Conservation (phyloP, 2,888 invertebrate genomes). For the Ophonus ardosiacus region DNA sequence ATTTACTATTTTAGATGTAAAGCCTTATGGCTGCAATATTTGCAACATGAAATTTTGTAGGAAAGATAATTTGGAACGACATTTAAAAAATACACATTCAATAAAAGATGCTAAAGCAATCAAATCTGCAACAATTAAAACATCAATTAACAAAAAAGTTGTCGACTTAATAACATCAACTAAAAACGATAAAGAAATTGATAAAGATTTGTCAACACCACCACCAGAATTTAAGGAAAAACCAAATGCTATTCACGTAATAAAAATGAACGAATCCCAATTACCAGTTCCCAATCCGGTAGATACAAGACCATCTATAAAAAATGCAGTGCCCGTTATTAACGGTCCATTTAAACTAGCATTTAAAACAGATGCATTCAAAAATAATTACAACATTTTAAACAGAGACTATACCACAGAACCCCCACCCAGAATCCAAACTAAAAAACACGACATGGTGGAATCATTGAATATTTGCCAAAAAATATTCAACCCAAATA, state of each 20-base stretch:
- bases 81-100: constrained; percentile 86
- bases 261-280: constrained; percentile 71
- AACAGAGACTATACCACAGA: constrained; percentile 72
- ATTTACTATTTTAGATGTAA: constrained; percentile 77
- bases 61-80: constrained; percentile 88
- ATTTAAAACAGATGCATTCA: constrained; percentile 75
- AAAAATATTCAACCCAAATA: constrained; percentile 72
- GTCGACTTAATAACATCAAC: neutral
- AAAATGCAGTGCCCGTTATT: constrained; percentile 74
- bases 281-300: constrained; percentile 63
- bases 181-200: constrained; percentile 13
- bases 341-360: constrained; percentile 77
- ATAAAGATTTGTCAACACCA: neutral
- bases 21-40: constrained; percentile 84
- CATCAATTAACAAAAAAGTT: constrained; percentile 47
- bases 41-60: constrained; percentile 85
- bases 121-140: constrained; percentile 48
- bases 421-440: constrained; percentile 69
- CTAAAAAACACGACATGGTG: constrained; percentile 70
- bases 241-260: constrained; percentile 75
- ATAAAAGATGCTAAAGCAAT: constrained; percentile 45
- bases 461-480: constrained; percentile 73
- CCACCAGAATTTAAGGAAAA: constrained; percentile 69
- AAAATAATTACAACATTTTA: constrained; percentile 74
- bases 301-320: constrained; percentile 36